phyloP scores from a whole-genome alignment of 2,113 vertebrate genomes.

The Martes martes region DNA sequence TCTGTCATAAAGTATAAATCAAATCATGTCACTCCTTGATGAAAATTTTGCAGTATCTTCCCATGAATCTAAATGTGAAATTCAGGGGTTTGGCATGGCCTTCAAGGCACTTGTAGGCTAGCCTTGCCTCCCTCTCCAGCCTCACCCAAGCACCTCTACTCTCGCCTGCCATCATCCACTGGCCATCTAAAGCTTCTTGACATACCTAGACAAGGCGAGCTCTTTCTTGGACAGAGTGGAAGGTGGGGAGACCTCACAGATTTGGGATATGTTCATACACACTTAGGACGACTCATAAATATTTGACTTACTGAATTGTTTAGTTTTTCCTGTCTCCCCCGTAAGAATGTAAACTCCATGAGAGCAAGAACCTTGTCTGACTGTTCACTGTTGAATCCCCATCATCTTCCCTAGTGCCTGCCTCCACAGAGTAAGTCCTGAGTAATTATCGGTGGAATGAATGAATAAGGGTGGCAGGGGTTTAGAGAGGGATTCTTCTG shows the following conservation, averaged over 20 bases:
- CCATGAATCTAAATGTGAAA: neutral
- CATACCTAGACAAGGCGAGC: neutral
- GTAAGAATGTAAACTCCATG: neutral
- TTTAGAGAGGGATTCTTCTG: neutral
- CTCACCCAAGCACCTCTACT: neutral
- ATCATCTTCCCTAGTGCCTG: neutral
- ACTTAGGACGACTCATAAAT: neutral
- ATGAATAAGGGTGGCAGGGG: neutral
- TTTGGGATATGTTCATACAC: neutral
- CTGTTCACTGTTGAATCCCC: neutral
- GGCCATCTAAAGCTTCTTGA: neutral
- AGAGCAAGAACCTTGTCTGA: neutral
- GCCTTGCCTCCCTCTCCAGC: neutral
- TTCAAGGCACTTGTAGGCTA: neutral
- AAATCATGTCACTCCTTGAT: neutral
- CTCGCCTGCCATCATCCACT: neutral
- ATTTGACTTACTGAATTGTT: neutral
- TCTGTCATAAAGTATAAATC: neutral
- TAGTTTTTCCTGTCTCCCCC: neutral
- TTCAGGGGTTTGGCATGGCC: too few relatives aligned
- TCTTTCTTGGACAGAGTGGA: neutral
- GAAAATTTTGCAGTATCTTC: neutral
- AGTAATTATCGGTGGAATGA: neutral
- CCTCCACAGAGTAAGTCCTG: neutral
- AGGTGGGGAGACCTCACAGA: neutral